Evolutionary conservation across 1,140 invertebrate species (phyloP).

Genomic region (Apis laboriosa): DNA sequence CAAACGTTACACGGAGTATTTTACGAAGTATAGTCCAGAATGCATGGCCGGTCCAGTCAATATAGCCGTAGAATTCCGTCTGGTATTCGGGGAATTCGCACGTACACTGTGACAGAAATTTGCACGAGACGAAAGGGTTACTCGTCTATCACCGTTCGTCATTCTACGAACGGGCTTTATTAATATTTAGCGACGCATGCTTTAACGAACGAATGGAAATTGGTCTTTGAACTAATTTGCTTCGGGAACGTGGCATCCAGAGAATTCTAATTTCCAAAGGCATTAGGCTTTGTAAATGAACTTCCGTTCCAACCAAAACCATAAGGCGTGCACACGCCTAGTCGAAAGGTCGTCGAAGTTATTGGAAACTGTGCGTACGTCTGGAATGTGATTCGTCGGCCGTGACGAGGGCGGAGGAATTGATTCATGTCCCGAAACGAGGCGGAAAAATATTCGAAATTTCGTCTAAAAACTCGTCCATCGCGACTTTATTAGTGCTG

Average conservation of each 20-base stretch:
- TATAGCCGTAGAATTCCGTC: not conserved
- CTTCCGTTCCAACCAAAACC: slow-evolving; percentile 60
- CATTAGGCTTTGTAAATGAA: slow-evolving; percentile 60
- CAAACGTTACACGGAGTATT: not conserved
- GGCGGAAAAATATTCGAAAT: slow-evolving; percentile 15
- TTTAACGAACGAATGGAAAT: slow-evolving; percentile 37
- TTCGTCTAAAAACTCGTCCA: not conserved
- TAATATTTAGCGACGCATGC: slow-evolving; percentile 39
- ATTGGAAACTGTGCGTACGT: slow-evolving; percentile 61
- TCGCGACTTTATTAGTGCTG: not conserved
- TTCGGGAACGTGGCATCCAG: slow-evolving; percentile 23
- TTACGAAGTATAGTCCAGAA: not conserved
- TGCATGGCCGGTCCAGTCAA: too few relatives aligned
- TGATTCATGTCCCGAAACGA: slow-evolving; percentile 46
- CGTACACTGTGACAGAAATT: slow-evolving; percentile 19
- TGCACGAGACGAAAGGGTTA: slow-evolving; percentile 15
- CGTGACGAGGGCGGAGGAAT: not conserved
- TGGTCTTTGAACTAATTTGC: slow-evolving; percentile 56
- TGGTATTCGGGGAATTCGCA: slow-evolving; percentile 28
- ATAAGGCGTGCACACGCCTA: slow-evolving; percentile 58
- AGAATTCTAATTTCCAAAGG: slow-evolving; percentile 65
- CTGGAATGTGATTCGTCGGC: slow-evolving; percentile 54
- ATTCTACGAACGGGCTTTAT: slow-evolving; percentile 4
- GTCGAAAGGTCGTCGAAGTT: slow-evolving; percentile 44
- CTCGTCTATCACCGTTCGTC: slow-evolving; percentile 14